Evolutionary conservation across 2,113 vertebrate species (phyloP).

Genomic region (Tragelaphus strepsiceros): DNA sequence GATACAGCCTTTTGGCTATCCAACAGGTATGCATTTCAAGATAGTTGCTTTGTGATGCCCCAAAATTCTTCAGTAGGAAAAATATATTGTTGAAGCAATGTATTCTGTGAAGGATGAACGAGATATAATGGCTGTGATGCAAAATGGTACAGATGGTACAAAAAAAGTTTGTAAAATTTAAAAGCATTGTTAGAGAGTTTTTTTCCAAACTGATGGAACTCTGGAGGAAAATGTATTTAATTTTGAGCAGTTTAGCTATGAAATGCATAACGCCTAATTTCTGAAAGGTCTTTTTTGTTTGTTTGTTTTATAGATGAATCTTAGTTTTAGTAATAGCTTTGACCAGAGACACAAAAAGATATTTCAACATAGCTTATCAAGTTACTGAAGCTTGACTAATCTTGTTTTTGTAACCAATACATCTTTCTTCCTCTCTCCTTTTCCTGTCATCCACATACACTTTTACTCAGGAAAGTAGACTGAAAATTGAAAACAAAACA

Average conservation of each 20-base stretch:
- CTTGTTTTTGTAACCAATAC: constrained; percentile 64
- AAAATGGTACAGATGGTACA: not conserved
- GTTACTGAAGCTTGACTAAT: constrained; percentile 29
- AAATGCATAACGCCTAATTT: constrained; percentile 64
- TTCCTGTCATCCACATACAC: constrained; percentile 33
- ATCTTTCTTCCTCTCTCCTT: constrained; percentile 61
- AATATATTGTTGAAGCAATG: constrained; percentile 35
- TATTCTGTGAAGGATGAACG: constrained; percentile 36
- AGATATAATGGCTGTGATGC: constrained; percentile 50
- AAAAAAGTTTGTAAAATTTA: constrained; percentile 7
- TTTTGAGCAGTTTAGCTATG: constrained; percentile 61
- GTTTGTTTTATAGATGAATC: constrained; percentile 63
- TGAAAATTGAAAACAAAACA: constrained; percentile 68
- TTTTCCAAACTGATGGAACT: constrained; percentile 38
- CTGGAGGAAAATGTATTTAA: constrained; percentile 49
- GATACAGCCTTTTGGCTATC: not conserved
- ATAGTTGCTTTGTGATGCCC: constrained; percentile 58
- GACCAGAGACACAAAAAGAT: constrained; percentile 59
- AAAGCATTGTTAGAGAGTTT: constrained; percentile 27
- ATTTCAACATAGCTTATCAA: constrained; percentile 46
- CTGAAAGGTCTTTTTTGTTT: not conserved
- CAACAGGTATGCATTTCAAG: constrained; percentile 52
- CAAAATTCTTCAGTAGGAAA: constrained; percentile 60
- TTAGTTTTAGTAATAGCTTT: constrained; percentile 48
- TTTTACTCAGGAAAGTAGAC: constrained; percentile 81